Percentiles rank a stretch among this genome's conserved stretches.
Evolutionary conservation across 2,888 invertebrate species (phyloP).

Genomic region (Acheta domesticus): DNA sequence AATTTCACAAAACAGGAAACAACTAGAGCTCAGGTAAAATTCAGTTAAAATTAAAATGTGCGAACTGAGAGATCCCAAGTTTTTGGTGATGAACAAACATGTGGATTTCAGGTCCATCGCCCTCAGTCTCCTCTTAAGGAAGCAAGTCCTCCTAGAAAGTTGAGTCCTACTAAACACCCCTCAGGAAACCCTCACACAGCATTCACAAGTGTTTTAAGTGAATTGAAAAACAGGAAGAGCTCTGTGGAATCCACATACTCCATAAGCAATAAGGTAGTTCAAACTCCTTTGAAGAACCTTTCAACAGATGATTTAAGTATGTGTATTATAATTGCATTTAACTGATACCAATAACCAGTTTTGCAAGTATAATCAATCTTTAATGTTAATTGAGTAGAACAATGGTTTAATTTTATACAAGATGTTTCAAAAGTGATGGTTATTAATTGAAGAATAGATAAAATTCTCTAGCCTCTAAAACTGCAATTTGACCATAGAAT

Average conservation of each 20-base stretch:
- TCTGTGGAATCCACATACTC: conserved; percentile 45
- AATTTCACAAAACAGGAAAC: conserved; percentile 32
- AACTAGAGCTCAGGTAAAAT: conserved; percentile 32
- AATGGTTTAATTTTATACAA: too few species aligned
- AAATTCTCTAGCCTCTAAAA: too few species aligned
- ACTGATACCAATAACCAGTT: too few species aligned
- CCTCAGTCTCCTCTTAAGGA: conserved; percentile 27
- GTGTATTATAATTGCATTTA: too few species aligned
- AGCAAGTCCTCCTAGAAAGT: conserved; percentile 25
- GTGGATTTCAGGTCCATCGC: not conserved
- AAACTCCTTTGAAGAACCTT: not conserved
- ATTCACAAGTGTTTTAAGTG: conserved; percentile 53
- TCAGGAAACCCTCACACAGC: conserved; percentile 48
- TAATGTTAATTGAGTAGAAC: too few species aligned
- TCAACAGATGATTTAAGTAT: too few species aligned
- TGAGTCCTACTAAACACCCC: conserved; percentile 32
- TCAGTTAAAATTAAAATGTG: not conserved
- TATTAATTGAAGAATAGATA: too few species aligned
- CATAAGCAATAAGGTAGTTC: conserved; percentile 39
- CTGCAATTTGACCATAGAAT: too few species aligned
- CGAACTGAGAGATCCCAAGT: not conserved
- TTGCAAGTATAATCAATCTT: too few species aligned
- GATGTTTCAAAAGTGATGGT: too few species aligned
- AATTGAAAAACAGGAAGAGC: conserved; percentile 51
- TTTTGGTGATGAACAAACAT: not conserved